phyloP scores from a whole-genome alignment of 2,888 invertebrate species.

The Lasioglossum lativentre region DNA sequence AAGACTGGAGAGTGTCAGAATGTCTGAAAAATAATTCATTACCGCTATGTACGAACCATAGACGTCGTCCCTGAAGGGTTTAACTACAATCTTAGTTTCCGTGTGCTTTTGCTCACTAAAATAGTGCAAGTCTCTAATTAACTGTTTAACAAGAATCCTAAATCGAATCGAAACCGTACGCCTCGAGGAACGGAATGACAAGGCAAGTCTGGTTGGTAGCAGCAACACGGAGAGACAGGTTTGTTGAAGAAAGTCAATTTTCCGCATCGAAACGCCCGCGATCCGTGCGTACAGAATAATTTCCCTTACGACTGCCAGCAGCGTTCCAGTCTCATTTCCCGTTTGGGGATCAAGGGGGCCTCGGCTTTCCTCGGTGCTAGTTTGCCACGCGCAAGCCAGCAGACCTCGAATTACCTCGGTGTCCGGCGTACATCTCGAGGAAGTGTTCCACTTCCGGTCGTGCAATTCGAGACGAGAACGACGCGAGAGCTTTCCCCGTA shows the following conservation, averaged over 20 bases:
- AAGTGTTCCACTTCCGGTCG: not conserved
- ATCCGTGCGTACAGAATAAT: conserved; percentile 54
- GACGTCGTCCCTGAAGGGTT: not conserved
- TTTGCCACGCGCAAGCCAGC: conserved; percentile 30
- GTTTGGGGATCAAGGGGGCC: conserved; percentile 46
- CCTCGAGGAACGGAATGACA: not conserved
- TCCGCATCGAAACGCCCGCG: conserved; percentile 45
- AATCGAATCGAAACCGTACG: not conserved
- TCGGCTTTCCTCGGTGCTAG: conserved; percentile 18
- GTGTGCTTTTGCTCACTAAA: not conserved
- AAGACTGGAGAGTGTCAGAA: not conserved
- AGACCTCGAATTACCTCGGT: conserved; percentile 50
- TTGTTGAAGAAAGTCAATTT: conserved; percentile 53
- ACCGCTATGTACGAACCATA: not conserved
- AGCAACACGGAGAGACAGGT: not conserved
- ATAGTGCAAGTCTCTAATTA: not conserved
- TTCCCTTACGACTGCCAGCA: conserved; percentile 56
- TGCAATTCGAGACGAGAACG: conserved; percentile 33
- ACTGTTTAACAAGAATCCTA: not conserved
- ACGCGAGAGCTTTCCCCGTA: not conserved
- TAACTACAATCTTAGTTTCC: not conserved
- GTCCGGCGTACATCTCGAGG: not conserved
- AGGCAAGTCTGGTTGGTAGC: conserved; percentile 34
- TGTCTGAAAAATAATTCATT: not conserved
- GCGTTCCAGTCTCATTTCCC: conserved; percentile 51